Base-by-base conservation (phyloP, 2,888 invertebrate species). In the Magallana nippona region DNA sequence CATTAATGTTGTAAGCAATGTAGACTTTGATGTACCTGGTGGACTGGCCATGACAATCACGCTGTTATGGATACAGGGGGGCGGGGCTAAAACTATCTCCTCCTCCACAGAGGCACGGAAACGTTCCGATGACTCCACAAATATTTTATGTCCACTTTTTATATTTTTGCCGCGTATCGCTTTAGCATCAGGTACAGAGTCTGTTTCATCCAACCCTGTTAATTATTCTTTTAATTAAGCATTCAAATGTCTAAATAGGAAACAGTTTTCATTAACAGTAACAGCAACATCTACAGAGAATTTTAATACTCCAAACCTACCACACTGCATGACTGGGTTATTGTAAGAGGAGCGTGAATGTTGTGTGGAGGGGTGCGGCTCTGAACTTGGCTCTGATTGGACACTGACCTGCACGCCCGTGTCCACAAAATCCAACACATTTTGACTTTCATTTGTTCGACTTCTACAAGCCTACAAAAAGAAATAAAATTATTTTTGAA, bases 1-100 rank as follows among this genome's bases (percentile, higher is more conserved):
- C 44, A 44, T 44, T 44, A 44, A 3, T 44, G 5, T 44, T 8
- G 44, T 44, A 44, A 44, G 8, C 44, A 44, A 8, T 44, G 44
- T 8, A 44, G 44, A 32, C 5, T 32, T 32, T 32, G 32, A 15
- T 13, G 55, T 79, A 83, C 83, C 83, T 79, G 83, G 79, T 10
- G 83, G 83, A 57, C 79, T 83, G 1, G 83, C 83, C 80, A 83
- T 80, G 62, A 83, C 80, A 19, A 83, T 77, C 13, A 83, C 55
- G n/a, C 62, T 80, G 58, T 83, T 80, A 55, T 83, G 62, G 15
- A 63, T 44, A 55, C 83, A 83, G 55, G 80, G 71, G 10, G 83
- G 79, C n/a, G 79, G 80, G 0, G 63, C 79, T 22, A 83, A 17
- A 22, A 57, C 19, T 19, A 83, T 58, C 19, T 80, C 80, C 2